These are phyloP conservation scores for Rhegmatorhina hoffmannsi DNA, from an alignment of 2,113 vertebrate species.

Conservation along the genomic window DNA sequence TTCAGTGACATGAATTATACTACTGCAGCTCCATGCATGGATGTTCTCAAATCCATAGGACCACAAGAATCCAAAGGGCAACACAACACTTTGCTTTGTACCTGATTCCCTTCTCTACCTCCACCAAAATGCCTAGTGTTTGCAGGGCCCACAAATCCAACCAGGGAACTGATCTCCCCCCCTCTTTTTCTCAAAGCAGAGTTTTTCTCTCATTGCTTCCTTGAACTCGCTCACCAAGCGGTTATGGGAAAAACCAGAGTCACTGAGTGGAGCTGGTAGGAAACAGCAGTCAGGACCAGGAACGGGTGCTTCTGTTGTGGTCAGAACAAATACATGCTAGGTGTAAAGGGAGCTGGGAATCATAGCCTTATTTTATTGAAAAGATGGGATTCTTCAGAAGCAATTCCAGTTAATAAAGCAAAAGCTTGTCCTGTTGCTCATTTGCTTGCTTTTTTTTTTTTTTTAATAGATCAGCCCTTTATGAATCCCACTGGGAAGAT, in stretches of 20 bases:
- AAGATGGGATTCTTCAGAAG: not conserved
- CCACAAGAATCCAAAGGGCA: not conserved
- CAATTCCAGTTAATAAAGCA: not conserved
- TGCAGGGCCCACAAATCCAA: not conserved
- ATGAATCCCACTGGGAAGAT: fast-evolving
- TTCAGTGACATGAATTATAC: not conserved
- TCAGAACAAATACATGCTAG: not conserved
- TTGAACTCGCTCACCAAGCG: not conserved
- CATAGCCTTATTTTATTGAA: not conserved
- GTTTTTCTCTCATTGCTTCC: not conserved
- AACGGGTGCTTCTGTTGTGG: fast-evolving
- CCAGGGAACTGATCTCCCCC: not conserved
- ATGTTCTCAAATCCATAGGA: not conserved
- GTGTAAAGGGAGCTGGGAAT: not conserved
- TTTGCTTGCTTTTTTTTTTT: not conserved
- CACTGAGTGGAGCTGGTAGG: not conserved
- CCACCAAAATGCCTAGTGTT: not conserved
- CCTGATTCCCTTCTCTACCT: not conserved
- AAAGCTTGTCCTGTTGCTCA: not conserved
- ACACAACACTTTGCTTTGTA: not conserved
- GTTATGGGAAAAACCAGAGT: not conserved
- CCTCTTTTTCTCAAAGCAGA: not conserved
- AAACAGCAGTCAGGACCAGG: not conserved
- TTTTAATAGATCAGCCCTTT: not conserved
- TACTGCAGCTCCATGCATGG: not conserved